These are phyloP conservation scores for Sphaerophoria taeniata DNA, from an alignment of 2,888 invertebrate genomes.

Conservation along the genomic window DNA sequence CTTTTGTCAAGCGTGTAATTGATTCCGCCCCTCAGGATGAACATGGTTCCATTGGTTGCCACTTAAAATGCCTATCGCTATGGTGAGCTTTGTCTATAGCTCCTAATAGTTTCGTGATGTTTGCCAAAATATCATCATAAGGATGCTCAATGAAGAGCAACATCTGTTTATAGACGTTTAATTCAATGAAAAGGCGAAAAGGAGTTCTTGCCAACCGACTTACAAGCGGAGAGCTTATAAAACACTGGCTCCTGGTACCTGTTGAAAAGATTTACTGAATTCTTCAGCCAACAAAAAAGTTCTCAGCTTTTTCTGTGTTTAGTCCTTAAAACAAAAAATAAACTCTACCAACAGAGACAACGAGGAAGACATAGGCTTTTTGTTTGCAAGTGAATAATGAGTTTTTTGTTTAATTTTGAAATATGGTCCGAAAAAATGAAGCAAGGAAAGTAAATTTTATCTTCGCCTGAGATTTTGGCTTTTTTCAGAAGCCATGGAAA, in stretches of 20 bases:
- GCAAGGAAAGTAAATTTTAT: conserved; percentile 26
- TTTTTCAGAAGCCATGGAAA: background rate
- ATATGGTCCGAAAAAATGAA: background rate
- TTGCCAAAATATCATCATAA: conserved; percentile 60
- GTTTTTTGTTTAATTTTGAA: conserved; percentile 13
- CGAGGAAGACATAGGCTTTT: conserved; percentile 18
- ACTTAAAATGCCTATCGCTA: conserved; percentile 45
- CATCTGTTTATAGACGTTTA: conserved; percentile 51
- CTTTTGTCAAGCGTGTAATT: conserved; percentile 43
- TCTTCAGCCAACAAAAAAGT: conserved; percentile 35
- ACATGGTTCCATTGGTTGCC: conserved; percentile 29
- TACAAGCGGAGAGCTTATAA: background rate
- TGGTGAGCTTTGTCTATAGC: background rate
- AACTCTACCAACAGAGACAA: too few relatives aligned
- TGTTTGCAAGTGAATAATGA: conserved; percentile 16
- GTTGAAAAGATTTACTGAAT: conserved; percentile 44
- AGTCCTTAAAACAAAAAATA: background rate
- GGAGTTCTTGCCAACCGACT: conserved; percentile 24
- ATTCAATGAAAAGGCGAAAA: conserved; percentile 48
- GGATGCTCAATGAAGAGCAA: conserved; percentile 27
- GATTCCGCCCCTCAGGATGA: conserved; percentile 27
- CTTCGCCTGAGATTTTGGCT: conserved; percentile 3
- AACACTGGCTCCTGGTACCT: conserved; percentile 37
- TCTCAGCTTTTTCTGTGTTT: conserved; percentile 14
- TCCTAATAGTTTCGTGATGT: conserved; percentile 40